These are phyloP conservation scores for Zaprionus ghesquierei DNA, from an alignment of 1,140 invertebrate genomes.

Conservation along the genomic window DNA sequence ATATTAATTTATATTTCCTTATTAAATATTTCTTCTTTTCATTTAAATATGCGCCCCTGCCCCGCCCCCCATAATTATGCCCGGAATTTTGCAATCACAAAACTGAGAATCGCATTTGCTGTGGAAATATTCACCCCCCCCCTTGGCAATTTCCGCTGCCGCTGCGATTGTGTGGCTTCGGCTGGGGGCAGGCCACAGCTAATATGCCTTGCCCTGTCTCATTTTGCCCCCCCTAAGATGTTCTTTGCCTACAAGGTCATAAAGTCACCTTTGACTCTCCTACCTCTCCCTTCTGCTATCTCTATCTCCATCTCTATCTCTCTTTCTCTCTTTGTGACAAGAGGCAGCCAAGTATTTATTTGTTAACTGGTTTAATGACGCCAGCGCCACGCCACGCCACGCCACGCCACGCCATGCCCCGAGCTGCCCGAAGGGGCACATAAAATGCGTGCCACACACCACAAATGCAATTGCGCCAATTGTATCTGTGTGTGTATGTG, in stretches of 20 bases:
- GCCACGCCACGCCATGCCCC: constrained; percentile 28
- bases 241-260: neutral
- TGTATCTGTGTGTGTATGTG: constrained; percentile 2
- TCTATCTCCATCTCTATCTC: neutral
- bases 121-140: neutral
- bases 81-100: neutral
- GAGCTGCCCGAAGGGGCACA: constrained; percentile 27
- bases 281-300: neutral
- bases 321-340: constrained; percentile 6
- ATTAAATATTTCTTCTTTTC: constrained; percentile 3
- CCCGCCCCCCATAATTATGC: neutral
- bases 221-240: neutral
- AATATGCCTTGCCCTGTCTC: neutral
- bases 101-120: constrained; percentile 1
- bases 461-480: constrained; percentile 60
- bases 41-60: neutral
- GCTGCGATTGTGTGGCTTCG: neutral
- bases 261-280: neutral
- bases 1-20: neutral
- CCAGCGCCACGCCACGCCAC: constrained; percentile 47
- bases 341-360: constrained; percentile 69
- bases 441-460: constrained; percentile 71
- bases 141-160: neutral
- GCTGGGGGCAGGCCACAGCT: neutral
- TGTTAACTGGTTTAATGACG: constrained; percentile 80